These are phyloP conservation scores for Nyleta sp. DNA, from an alignment of 2,888 invertebrate species.

Conservation along the genomic window DNA sequence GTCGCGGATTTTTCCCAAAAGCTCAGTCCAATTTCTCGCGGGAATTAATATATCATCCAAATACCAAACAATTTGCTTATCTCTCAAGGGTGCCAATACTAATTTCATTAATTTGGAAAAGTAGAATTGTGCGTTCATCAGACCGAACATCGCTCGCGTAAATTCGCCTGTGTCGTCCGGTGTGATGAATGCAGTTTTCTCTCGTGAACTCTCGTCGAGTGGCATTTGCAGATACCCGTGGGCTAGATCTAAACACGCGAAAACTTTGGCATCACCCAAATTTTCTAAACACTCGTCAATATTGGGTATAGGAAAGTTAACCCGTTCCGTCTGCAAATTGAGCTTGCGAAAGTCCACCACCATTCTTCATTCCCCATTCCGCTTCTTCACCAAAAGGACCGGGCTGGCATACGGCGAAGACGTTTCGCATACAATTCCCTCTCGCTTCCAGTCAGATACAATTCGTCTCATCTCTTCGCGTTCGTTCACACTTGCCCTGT, in stretches of 20 bases:
- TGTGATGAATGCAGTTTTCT: slow-evolving; percentile 67
- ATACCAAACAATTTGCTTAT: too few species aligned
- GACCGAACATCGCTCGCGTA: slow-evolving; percentile 68
- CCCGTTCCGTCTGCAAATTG: slow-evolving; percentile 55
- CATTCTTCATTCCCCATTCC: slow-evolving; percentile 56
- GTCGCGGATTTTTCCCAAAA: too few species aligned
- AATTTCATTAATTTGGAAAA: slow-evolving; percentile 65
- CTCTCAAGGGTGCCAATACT: slow-evolving; percentile 2
- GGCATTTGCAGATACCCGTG: slow-evolving; percentile 60
- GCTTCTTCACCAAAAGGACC: slow-evolving; percentile 43
- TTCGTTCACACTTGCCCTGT: slow-evolving; percentile 42
- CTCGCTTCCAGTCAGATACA: slow-evolving; percentile 53
- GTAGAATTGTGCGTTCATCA: slow-evolving; percentile 71
- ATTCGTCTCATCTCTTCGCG: slow-evolving; percentile 54
- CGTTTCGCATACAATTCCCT: slow-evolving; percentile 54
- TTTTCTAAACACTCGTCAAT: slow-evolving; percentile 30
- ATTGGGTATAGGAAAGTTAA: slow-evolving; percentile 54
- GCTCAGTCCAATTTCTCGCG: too few species aligned
- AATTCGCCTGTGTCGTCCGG: slow-evolving; percentile 58
- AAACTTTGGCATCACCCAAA: slow-evolving; percentile 19
- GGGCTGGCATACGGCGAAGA: slow-evolving; percentile 36
- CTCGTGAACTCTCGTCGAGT: slow-evolving; percentile 40
- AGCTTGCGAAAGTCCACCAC: slow-evolving; percentile 61
- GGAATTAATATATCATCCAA: too few species aligned
- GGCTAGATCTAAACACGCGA: slow-evolving; percentile 36